A percentile compares a stretch with the other conserved stretches of the same genome.
Conservation (phyloP, 2,797 vertebrate species). For the Acipenser transmontanus region DNA sequence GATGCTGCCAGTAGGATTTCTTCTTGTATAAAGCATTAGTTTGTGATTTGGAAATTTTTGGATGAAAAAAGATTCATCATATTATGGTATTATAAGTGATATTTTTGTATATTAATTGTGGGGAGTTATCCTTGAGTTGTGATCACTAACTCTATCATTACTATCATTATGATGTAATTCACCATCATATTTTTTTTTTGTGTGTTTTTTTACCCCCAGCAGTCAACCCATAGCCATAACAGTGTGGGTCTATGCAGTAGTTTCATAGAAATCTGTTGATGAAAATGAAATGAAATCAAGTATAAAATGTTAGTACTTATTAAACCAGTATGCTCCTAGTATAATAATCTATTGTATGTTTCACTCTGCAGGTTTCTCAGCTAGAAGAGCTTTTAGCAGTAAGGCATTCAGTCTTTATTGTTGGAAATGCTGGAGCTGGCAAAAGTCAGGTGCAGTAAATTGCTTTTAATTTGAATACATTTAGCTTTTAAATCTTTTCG, state of each 20-base stretch:
- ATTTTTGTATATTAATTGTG: neutral
- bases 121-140: too few relatives aligned
- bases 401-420: constrained; percentile 64
- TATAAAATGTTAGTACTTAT: too few relatives aligned
- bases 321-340: neutral
- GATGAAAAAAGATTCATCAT: neutral
- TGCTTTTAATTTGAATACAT: too few relatives aligned
- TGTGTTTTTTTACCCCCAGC: too few relatives aligned
- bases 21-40: neutral
- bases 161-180: too few relatives aligned
- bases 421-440: constrained; percentile 62
- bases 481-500: too few relatives aligned
- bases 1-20: too few relatives aligned
- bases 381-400: constrained; percentile 62
- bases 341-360: neutral
- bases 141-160: too few relatives aligned
- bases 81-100: neutral
- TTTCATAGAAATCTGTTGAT: neutral
- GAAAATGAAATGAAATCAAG: neutral
- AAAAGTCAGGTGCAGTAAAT: constrained; percentile 59
- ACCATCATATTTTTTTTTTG: too few relatives aligned
- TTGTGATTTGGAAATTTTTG: neutral
- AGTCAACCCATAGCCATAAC: constrained; percentile 25
- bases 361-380: constrained; percentile 56
- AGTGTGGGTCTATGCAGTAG: neutral